Percentiles rank a stretch among this genome's conserved stretches.
These are phyloP conservation scores for Neodiprion fabricii DNA, from an alignment of 1,140 invertebrate genomes.

Conservation along the genomic window DNA sequence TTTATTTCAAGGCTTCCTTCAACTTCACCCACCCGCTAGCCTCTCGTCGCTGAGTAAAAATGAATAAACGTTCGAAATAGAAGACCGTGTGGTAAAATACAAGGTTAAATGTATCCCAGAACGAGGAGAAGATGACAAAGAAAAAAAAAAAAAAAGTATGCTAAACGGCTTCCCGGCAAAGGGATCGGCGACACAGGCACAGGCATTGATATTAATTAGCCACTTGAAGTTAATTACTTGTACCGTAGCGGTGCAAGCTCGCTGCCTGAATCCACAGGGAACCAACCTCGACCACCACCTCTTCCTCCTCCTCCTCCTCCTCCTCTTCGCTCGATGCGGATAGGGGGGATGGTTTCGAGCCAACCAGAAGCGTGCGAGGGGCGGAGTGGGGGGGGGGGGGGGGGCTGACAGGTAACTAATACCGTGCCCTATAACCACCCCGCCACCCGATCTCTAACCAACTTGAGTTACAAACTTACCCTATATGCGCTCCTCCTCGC, in stretches of 20 bases:
- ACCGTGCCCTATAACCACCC: not conserved
- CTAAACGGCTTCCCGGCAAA: not conserved
- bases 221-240: constrained; percentile 2
- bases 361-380: not conserved
- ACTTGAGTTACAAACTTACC: too few relatives aligned
- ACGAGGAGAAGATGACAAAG: not conserved
- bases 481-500: too few relatives aligned
- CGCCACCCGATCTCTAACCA: too few relatives aligned
- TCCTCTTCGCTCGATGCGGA: not conserved
- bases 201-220: constrained; percentile 6
- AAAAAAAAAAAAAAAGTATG: not conserved
- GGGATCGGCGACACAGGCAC: not conserved
- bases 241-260: not conserved
- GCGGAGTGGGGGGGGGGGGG: not conserved
- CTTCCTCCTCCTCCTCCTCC: too few relatives aligned
- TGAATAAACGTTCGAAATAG: not conserved
- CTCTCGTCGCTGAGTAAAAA: too few relatives aligned
- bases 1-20: too few relatives aligned
- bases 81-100: not conserved
- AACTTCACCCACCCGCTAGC: too few relatives aligned
- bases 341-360: too few relatives aligned
- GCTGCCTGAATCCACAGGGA: constrained; percentile 4
- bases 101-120: not conserved
- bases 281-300: not conserved
- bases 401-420: constrained; percentile 2